Percentiles rank a stretch among this genome's conserved stretches.
phyloP scores from a whole-genome alignment of 2,888 invertebrate species.

The Apoda limacodes region DNA sequence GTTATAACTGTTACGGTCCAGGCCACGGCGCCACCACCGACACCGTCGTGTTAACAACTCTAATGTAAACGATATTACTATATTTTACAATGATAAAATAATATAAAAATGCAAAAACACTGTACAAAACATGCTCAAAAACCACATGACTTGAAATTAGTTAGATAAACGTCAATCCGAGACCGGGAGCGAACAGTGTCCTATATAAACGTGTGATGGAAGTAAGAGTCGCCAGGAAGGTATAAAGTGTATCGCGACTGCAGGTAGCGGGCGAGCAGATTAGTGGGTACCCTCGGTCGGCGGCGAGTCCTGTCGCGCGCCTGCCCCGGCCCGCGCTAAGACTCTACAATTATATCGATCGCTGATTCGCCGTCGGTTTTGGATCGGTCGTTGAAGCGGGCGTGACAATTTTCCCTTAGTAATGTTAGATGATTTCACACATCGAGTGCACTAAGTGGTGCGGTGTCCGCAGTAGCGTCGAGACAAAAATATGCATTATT shows the following conservation, averaged over 20 bases:
- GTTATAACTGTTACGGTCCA: too few species aligned
- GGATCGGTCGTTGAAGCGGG: slow-evolving; percentile 37
- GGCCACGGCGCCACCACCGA: too few species aligned
- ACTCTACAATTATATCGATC: too few species aligned
- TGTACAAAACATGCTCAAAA: slow-evolving; percentile 43
- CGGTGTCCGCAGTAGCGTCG: slow-evolving; percentile 30
- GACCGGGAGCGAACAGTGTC: slow-evolving; percentile 33
- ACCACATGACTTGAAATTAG: slow-evolving; percentile 34
- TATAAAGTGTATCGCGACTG: slow-evolving; percentile 2
- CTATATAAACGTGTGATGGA: too few species aligned
- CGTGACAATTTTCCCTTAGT: slow-evolving; percentile 66
- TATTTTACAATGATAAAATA: too few species aligned
- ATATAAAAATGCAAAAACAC: slow-evolving; percentile 30
- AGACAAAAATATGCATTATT: slow-evolving; percentile 64
- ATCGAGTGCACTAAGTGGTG: slow-evolving; percentile 23
- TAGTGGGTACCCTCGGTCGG: too few species aligned
- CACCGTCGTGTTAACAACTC: too few species aligned
- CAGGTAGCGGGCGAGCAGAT: slow-evolving; percentile 2
- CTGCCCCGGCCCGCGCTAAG: too few species aligned
- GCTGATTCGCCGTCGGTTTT: slow-evolving; percentile 31
- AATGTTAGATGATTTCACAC: slow-evolving; percentile 42
- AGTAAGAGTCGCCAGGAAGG: too few species aligned
- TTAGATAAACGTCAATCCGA: slow-evolving; percentile 32
- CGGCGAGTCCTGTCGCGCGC: too few species aligned
- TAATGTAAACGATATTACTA: too few species aligned